A percentile compares a stretch with the other conserved stretches of the same genome.
These are phyloP conservation scores for Nematostella vectensis DNA, from an alignment of 92 coral and sea anemone genomes.

Conservation along the genomic window DNA sequence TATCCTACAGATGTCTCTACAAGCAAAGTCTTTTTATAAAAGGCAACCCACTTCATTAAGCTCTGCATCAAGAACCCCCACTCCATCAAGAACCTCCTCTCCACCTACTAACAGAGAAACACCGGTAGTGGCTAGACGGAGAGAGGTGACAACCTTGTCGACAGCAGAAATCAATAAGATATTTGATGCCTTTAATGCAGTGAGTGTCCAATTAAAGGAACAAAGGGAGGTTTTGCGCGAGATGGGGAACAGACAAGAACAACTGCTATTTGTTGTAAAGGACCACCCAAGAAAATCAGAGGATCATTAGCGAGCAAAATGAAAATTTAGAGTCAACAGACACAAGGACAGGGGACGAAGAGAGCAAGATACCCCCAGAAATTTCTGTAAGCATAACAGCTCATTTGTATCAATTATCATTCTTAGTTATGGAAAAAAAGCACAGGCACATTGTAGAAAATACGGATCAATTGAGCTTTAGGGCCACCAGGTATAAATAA, in stretches of 20 bases:
- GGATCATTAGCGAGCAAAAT: background rate
- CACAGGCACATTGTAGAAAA: too few species aligned
- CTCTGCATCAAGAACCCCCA: background rate
- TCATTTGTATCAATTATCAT: too few species aligned
- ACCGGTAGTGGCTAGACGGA: background rate
- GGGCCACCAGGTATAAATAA: too few species aligned
- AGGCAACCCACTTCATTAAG: background rate
- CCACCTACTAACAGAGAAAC: background rate
- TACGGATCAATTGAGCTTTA: too few species aligned
- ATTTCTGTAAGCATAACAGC: background rate
- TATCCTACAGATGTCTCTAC: background rate
- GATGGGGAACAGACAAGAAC: background rate
- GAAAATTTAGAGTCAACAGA: background rate
- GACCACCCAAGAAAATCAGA: background rate
- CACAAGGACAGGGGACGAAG: background rate
- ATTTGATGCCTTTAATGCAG: background rate
- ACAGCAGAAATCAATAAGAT: background rate
- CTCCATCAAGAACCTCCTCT: background rate
- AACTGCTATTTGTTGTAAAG: background rate
- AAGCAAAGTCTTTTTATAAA: background rate
- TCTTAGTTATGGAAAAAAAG: too few species aligned
- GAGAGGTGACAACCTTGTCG: background rate
- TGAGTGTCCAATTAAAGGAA: background rate
- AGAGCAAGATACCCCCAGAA: background rate
- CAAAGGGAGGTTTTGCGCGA: background rate